Evolutionary conservation across 2,797 vertebrate species (phyloP).

Genomic region (Chrysocyon brachyurus): DNA sequence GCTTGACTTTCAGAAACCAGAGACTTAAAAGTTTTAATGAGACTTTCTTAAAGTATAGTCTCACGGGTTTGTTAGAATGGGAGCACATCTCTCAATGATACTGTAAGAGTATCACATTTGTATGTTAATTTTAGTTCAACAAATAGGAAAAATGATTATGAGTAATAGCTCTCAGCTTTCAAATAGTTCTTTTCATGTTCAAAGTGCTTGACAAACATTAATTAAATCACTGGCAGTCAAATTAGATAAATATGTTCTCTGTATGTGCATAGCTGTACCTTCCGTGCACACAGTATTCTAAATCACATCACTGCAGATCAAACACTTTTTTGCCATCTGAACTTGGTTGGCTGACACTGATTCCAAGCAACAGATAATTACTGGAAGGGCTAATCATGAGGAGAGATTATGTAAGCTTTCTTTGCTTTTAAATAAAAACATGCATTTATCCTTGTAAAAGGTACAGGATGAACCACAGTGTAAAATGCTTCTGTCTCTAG

Average conservation of each 20-base stretch:
- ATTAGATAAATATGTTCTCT: constrained; percentile 86
- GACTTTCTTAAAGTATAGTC: constrained; percentile 83
- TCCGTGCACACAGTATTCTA: constrained; percentile 78
- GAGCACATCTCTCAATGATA: constrained; percentile 80
- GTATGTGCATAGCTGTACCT: constrained; percentile 80
- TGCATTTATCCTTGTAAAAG: constrained; percentile 78
- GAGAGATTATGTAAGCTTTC: constrained; percentile 80
- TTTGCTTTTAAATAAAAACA: constrained; percentile 78
- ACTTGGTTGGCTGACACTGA: constrained; percentile 77
- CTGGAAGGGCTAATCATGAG: constrained; percentile 80
- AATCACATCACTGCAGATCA: constrained; percentile 80
- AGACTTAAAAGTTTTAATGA: constrained; percentile 86
- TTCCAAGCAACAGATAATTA: constrained; percentile 84
- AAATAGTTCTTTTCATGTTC: constrained; percentile 84
- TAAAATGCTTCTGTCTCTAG: constrained; percentile 64
- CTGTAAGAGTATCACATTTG: constrained; percentile 71
- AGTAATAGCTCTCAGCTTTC: constrained; percentile 82
- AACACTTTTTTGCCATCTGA: constrained; percentile 76
- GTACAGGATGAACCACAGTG: constrained; percentile 59
- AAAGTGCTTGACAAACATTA: constrained; percentile 84
- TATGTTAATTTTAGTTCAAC: constrained; percentile 81
- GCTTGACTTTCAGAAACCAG: constrained; percentile 84
- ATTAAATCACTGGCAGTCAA: constrained; percentile 85
- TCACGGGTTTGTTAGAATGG: constrained; percentile 70
- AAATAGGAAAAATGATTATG: constrained; percentile 82